phyloP scores from a whole-genome alignment of 2,113 vertebrate genomes.

The Saccopteryx leptura region DNA sequence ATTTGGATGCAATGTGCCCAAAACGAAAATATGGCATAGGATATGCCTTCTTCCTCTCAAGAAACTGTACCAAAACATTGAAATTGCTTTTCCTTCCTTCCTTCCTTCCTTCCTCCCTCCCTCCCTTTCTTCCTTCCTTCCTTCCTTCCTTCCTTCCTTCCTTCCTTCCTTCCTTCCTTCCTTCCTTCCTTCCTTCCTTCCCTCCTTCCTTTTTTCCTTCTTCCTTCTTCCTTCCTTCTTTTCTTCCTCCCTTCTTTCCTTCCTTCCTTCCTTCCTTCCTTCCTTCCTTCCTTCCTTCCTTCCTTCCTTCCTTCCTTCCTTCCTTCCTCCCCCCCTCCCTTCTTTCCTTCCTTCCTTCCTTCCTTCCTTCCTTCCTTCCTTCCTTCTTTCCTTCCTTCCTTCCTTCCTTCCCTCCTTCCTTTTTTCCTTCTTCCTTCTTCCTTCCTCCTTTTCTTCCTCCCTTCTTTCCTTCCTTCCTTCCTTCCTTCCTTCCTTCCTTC shows the following conservation, averaged over 20 bases:
- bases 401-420: too few relatives aligned
- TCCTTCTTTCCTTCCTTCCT: not conserved
- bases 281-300: too few relatives aligned
- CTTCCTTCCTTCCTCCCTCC: accelerated
- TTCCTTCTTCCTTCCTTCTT: too few relatives aligned
- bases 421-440: too few relatives aligned
- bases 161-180: too few relatives aligned
- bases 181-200: not conserved
- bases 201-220: too few relatives aligned
- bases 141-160: accelerated
- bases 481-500: accelerated
- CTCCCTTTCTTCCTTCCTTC: not conserved
- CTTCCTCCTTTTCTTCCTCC: too few relatives aligned
- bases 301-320: not conserved
- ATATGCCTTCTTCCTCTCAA: not conserved
- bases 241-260: too few relatives aligned
- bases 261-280: too few relatives aligned
- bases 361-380: accelerated
- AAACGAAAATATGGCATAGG: not conserved
- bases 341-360: not conserved
- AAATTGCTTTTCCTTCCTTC: not conserved
- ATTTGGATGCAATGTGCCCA: not conserved
- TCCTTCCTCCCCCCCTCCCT: accelerated
- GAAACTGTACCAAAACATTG: not conserved
- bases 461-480: not conserved